A percentile compares a stretch with the other conserved stretches of the same genome.
Evolutionary conservation across 2,113 vertebrate genomes (phyloP).

Genomic region (Athene cunicularia): DNA sequence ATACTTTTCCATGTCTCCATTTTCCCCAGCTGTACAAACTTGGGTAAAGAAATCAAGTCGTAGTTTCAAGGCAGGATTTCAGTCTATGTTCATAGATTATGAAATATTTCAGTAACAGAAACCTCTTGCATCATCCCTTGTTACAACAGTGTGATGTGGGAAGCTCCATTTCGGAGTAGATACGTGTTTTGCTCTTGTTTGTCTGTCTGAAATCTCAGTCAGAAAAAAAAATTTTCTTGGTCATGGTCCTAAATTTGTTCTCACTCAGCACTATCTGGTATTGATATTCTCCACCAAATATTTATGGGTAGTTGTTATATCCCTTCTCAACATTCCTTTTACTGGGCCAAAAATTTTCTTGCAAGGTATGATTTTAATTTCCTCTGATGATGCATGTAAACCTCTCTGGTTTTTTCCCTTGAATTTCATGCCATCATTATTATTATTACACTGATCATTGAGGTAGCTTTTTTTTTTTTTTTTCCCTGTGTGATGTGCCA

Average conservation of each 20-base stretch:
- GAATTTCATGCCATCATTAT: neutral
- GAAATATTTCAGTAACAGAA: neutral
- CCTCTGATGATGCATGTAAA: neutral
- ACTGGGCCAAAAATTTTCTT: neutral
- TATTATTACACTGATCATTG: neutral
- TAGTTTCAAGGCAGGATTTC: neutral
- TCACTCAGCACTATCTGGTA: neutral
- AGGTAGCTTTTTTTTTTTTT: neutral
- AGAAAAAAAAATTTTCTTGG: neutral
- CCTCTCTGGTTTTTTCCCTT: neutral
- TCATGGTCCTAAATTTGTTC: neutral
- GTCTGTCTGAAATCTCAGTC: neutral
- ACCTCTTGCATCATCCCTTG: neutral
- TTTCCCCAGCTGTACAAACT: neutral
- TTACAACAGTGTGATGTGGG: neutral
- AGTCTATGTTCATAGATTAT: neutral
- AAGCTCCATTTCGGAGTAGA: neutral
- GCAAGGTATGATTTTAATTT: neutral
- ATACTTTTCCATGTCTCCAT: neutral
- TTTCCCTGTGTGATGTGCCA: neutral
- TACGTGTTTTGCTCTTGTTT: neutral
- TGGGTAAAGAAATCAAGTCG: neutral
- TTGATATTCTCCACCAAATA: neutral
- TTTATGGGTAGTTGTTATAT: neutral
- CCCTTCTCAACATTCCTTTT: neutral